A percentile compares a stretch with the other conserved stretches of the same genome.
phyloP scores from a whole-genome alignment of 2,888 invertebrate species.

The Synanthedon myopaeformis region DNA sequence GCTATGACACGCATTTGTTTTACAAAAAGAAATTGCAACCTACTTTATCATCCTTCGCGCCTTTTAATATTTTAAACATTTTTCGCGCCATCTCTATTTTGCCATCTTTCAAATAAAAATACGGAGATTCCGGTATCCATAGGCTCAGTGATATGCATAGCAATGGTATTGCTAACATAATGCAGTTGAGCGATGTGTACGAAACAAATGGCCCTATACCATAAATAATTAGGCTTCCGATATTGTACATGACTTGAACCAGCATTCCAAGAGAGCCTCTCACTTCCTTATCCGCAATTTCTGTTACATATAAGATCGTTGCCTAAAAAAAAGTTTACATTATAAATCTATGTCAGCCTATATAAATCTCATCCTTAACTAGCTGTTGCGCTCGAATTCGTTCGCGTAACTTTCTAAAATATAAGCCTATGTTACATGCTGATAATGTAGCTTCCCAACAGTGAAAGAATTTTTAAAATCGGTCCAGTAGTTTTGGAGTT shows the following conservation, averaged over 20 bases:
- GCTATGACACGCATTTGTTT: neutral
- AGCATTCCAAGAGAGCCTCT: slow-evolving; percentile 59
- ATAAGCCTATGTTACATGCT: too few species aligned
- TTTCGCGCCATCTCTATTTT: slow-evolving; percentile 53
- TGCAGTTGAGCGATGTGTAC: slow-evolving; percentile 48
- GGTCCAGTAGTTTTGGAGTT: too few species aligned
- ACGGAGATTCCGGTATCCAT: slow-evolving; percentile 74
- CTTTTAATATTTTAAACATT: slow-evolving; percentile 51
- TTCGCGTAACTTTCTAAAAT: too few species aligned
- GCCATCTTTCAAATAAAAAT: slow-evolving; percentile 68
- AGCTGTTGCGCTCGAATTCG: too few species aligned
- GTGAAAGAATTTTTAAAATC: too few species aligned
- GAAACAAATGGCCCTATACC: slow-evolving; percentile 61
- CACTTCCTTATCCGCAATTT: slow-evolving; percentile 65
- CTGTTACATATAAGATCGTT: slow-evolving; percentile 63
- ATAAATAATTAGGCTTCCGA: slow-evolving; percentile 54
- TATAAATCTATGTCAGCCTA: too few species aligned
- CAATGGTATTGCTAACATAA: slow-evolving; percentile 56
- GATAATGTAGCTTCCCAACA: too few species aligned
- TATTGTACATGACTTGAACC: slow-evolving; percentile 59
- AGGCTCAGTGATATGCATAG: slow-evolving; percentile 55
- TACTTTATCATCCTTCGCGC: slow-evolving; percentile 52
- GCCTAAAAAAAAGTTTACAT: slow-evolving; percentile 34
- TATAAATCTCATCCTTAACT: too few species aligned
- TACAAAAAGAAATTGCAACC: neutral